Conservation (phyloP, 2,113 vertebrate genomes). For the Bolborhynchus lineola region DNA sequence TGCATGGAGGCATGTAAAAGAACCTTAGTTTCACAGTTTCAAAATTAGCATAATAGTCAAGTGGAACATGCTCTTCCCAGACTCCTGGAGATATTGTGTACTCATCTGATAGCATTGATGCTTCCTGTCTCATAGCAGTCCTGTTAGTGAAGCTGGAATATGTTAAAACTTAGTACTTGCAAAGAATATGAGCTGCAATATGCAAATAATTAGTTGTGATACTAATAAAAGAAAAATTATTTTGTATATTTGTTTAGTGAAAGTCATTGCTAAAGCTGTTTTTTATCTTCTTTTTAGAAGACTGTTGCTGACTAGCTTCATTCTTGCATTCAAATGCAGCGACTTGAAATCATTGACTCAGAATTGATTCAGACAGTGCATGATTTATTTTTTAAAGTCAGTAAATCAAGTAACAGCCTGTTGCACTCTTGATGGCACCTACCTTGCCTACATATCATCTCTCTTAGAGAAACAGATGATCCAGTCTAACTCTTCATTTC, state of each 20-base stretch:
- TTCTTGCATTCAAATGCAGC: not conserved
- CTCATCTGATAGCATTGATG: not conserved
- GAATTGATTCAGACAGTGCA: not conserved
- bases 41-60: not conserved
- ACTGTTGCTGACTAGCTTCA: not conserved
- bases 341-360: not conserved
- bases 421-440: not conserved
- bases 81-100: not conserved
- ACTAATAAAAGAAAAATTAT: not conserved
- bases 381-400: not conserved
- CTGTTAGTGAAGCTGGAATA: not conserved
- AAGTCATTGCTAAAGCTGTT: not conserved
- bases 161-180: not conserved
- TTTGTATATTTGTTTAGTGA: not conserved
- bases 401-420: not conserved
- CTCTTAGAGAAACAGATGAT: not conserved
- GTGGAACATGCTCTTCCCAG: not conserved
- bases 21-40: not conserved
- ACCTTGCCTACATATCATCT: not conserved
- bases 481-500: not conserved
- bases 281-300: not conserved
- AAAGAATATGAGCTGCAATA: rapidly evolving
- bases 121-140: not conserved
- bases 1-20: not conserved
- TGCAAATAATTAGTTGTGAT: not conserved